A percentile compares a stretch with the other conserved stretches of the same genome.
Evolutionary conservation across 1,140 invertebrate genomes (phyloP).

Genomic region (Bathynomus jamesi): DNA sequence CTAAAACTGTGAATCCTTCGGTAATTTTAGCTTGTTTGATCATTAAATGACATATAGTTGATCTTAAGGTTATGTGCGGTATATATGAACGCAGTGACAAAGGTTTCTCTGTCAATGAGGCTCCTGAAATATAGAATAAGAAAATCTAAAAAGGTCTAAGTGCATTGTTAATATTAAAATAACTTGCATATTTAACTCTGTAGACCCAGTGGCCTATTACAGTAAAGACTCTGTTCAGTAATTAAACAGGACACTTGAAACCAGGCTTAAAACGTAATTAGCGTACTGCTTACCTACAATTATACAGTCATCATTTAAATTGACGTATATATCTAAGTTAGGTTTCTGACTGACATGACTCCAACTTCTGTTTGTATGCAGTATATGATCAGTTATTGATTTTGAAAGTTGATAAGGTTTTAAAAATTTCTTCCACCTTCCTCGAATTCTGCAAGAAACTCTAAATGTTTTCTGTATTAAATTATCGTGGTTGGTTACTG

Average conservation of each 20-base stretch:
- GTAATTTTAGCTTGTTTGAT: background rate
- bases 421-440: background rate
- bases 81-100: constrained; percentile 12
- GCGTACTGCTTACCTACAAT: background rate
- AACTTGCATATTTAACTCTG: too few species aligned
- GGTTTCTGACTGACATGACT: background rate
- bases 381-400: background rate
- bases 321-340: background rate
- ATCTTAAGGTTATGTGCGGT: constrained; percentile 8
- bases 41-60: constrained; percentile 6
- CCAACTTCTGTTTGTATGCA: background rate
- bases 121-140: background rate
- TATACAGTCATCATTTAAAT: background rate
- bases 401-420: background rate
- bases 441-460: background rate
- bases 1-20: constrained; percentile 5
- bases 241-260: too few species aligned
- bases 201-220: too few species aligned
- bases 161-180: too few species aligned
- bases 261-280: too few species aligned
- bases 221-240: too few species aligned
- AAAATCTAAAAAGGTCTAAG: background rate
- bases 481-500: background rate
- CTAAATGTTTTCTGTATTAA: background rate
- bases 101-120: background rate